Evolutionary conservation across 2,888 invertebrate genomes (phyloP), one percentile per base, ranked within the genome.

Genomic region (Cryptocephalus moraei): DNA sequence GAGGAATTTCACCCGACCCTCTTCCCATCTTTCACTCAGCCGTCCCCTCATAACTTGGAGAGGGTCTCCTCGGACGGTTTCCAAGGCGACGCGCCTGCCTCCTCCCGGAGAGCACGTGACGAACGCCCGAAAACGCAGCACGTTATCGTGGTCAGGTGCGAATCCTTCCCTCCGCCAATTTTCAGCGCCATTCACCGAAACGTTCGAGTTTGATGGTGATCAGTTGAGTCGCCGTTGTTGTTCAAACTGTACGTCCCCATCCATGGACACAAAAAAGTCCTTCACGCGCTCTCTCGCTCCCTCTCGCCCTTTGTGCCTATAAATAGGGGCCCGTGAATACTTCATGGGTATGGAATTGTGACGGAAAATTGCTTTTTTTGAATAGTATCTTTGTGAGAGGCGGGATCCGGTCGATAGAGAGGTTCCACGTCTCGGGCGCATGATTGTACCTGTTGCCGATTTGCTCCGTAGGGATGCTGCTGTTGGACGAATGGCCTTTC

Each of bases 401-500:
- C 12, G 11, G n/a, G 36, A 36, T 36, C n/a, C 36, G 36, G 36
- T 36, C 36, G 36, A 36, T 36, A 36, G n/a, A 36, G 36, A 12
- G 36, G 12, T n/a, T 36, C 36, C 11, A 12, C 12, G 6, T 36
- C 12, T 12, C 36, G 2, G 36, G 58, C 62, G 61, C 62, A 61
- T 58, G 62, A 47, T 56, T 55, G 50, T 52, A 63, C 63, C 62
- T 64, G 63, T 63, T 63, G 64, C 62, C 60, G 49, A 57, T 49
- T 52, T 48, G 56, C 45, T 50, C 52, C 49, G 42, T 43, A 43
- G 52, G 48, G 54, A 52, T 52, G 54, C 22, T 22, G 22, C 22
- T 22, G 22, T 46, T 49, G 50, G 50, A 49, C 46, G 47, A 49
- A 52, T 50, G 45, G 46, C 45, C 48, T 48, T 48, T 42, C 13